Conservation (phyloP, 2,888 invertebrate genomes). For the Spodoptera picta region DNA sequence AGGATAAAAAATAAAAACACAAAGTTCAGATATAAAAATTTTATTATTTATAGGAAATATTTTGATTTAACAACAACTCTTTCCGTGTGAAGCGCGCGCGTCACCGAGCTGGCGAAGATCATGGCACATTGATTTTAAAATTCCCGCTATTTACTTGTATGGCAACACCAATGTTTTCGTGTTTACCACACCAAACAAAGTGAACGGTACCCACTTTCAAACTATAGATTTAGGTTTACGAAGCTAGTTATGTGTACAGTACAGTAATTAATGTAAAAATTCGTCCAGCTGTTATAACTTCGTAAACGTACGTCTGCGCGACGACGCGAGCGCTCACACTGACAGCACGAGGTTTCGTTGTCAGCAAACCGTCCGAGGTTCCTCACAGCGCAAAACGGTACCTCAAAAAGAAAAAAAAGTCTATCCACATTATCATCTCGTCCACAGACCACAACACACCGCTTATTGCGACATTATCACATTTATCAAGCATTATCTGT, state of each 20-base stretch:
- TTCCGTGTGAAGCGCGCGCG: slow-evolving; percentile 68
- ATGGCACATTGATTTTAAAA: slow-evolving; percentile 76
- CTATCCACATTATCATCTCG: slow-evolving; percentile 64
- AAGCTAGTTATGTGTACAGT: slow-evolving; percentile 37
- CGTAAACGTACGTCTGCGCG: slow-evolving; percentile 47
- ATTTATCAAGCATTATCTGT: slow-evolving; percentile 74
- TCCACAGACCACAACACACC: slow-evolving; percentile 69
- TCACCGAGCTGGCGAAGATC: slow-evolving; percentile 55
- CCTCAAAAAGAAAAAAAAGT: slow-evolving; percentile 59
- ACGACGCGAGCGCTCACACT: slow-evolving; percentile 64
- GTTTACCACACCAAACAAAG: neutral
- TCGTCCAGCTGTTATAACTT: slow-evolving; percentile 37
- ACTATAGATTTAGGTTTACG: slow-evolving; percentile 47
- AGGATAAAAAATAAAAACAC: slow-evolving; percentile 68
- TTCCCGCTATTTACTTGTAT: slow-evolving; percentile 16
- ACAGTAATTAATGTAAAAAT: slow-evolving; percentile 45
- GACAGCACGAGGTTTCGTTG: slow-evolving; percentile 77
- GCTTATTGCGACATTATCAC: slow-evolving; percentile 83
- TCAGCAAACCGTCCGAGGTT: slow-evolving; percentile 78
- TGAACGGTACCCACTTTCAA: slow-evolving; percentile 9
- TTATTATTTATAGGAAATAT: slow-evolving; percentile 88
- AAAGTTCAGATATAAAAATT: slow-evolving; percentile 87
- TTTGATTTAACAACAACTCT: slow-evolving; percentile 86
- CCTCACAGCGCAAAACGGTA: slow-evolving; percentile 58
- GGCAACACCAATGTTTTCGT: slow-evolving; percentile 14